Percentiles rank a stretch among this genome's conserved stretches.
phyloP scores from a whole-genome alignment of 2,797 vertebrate species.

The Ataeniobius toweri region DNA sequence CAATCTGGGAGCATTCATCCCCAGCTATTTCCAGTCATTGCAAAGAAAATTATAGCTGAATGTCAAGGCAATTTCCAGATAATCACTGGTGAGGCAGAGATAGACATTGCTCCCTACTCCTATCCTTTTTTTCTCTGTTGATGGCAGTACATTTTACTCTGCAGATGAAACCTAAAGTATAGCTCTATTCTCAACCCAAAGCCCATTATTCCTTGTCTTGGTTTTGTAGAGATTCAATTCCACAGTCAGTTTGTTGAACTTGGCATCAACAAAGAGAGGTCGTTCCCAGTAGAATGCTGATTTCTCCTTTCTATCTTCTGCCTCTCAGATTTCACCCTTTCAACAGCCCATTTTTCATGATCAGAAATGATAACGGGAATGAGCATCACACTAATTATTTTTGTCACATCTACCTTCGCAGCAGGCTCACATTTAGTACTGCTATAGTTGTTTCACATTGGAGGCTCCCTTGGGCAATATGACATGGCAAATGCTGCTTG shows the following conservation, averaged over 20 bases:
- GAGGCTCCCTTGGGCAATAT: conserved; percentile 16
- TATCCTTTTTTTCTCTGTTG: conserved; percentile 50
- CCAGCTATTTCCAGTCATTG: conserved; percentile 70
- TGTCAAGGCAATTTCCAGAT: conserved; percentile 71
- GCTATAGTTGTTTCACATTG: conserved; percentile 41
- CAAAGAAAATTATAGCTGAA: conserved; percentile 69
- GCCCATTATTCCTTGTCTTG: conserved; percentile 61
- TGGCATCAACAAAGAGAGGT: conserved; percentile 62
- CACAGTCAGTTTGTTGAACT: conserved; percentile 65
- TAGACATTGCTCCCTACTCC: conserved; percentile 49
- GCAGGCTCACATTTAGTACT: conserved; percentile 39
- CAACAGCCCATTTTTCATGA: conserved; percentile 21
- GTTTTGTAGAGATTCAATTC: conserved; percentile 66
- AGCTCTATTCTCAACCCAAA: conserved; percentile 54
- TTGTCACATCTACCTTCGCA: conserved; percentile 39
- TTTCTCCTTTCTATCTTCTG: conserved; percentile 39
- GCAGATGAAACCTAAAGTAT: conserved; percentile 58
- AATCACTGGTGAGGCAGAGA: conserved; percentile 65
- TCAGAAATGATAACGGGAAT: conserved; percentile 41
- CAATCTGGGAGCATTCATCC: conserved; percentile 61
- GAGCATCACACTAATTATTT: conserved; percentile 43
- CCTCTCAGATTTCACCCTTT: conserved; percentile 30
- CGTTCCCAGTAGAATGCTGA: conserved; percentile 41
- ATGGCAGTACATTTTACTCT: conserved; percentile 63
- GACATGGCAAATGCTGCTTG: conserved; percentile 23